Evolutionary conservation across 2,113 vertebrate species (phyloP).

Genomic region (Amblyornis subalaris): DNA sequence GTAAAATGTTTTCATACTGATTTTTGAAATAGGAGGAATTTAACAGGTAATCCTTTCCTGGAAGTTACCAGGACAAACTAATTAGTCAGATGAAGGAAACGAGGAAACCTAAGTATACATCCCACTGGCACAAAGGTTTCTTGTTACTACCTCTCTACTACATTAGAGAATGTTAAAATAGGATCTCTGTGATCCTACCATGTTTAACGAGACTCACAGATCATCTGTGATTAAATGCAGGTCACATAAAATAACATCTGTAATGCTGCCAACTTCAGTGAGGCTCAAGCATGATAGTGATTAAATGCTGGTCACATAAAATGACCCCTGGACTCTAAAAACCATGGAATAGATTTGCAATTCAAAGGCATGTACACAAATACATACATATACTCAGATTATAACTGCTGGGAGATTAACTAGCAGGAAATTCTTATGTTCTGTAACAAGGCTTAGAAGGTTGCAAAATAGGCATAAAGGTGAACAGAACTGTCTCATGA

Average conservation of each 20-base stretch:
- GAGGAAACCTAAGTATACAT: background rate
- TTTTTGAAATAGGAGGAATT: background rate
- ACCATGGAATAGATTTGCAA: background rate
- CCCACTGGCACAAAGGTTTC: background rate
- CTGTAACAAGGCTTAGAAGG: background rate
- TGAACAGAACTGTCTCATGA: background rate
- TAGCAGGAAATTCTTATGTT: background rate
- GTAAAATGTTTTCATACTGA: background rate
- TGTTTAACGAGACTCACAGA: background rate
- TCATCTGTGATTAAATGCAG: slow-evolving; percentile 22
- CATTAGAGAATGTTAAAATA: background rate
- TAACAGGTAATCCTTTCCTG: background rate
- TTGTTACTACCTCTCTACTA: background rate
- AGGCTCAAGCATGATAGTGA: background rate
- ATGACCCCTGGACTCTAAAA: background rate
- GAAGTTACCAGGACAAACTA: background rate
- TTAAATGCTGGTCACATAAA: slow-evolving; percentile 19
- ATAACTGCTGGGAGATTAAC: background rate
- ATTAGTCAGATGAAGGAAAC: background rate
- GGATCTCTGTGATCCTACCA: background rate
- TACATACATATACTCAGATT: background rate
- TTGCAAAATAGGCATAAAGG: background rate
- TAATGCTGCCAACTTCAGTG: background rate
- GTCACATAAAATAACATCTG: slow-evolving; percentile 12
- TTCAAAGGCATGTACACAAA: background rate